These are phyloP conservation scores for Pavo muticus DNA, from an alignment of 2,113 vertebrate species.

Conservation along the genomic window DNA sequence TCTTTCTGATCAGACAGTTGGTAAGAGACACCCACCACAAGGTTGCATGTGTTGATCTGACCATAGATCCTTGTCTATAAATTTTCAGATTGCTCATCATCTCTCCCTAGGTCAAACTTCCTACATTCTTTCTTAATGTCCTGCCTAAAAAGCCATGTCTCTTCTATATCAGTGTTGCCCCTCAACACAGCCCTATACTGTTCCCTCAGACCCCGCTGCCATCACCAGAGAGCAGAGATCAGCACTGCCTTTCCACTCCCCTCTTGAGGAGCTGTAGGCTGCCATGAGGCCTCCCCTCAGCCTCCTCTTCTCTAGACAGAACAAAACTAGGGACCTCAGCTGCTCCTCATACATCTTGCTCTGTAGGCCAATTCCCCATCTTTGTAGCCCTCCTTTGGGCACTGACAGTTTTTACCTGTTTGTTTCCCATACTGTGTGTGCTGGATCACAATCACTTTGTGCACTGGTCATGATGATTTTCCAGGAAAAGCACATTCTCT, in stretches of 20 bases:
- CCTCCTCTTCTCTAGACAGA: background rate
- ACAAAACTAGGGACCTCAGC: background rate
- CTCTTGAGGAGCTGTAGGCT: background rate
- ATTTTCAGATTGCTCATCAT: background rate
- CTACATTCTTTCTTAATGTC: background rate
- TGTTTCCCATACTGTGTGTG: background rate
- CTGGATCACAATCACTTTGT: background rate
- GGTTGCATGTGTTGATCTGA: background rate
- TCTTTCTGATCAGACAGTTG: background rate
- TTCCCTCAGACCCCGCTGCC: background rate
- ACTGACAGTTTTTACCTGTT: background rate
- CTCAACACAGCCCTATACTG: background rate
- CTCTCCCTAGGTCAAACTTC: background rate
- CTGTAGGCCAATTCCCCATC: background rate
- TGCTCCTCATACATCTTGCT: background rate
- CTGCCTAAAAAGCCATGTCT: background rate
- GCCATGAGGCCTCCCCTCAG: background rate
- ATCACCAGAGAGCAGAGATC: background rate
- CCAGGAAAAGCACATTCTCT: background rate
- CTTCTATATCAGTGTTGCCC: background rate
- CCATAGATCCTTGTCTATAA: background rate
- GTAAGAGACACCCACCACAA: background rate
- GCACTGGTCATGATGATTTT: background rate
- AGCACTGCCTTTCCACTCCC: background rate
- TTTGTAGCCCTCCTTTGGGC: background rate